phyloP scores from a whole-genome alignment of 2,888 invertebrate genomes.

The Poecilobothrus nobilitatus region DNA sequence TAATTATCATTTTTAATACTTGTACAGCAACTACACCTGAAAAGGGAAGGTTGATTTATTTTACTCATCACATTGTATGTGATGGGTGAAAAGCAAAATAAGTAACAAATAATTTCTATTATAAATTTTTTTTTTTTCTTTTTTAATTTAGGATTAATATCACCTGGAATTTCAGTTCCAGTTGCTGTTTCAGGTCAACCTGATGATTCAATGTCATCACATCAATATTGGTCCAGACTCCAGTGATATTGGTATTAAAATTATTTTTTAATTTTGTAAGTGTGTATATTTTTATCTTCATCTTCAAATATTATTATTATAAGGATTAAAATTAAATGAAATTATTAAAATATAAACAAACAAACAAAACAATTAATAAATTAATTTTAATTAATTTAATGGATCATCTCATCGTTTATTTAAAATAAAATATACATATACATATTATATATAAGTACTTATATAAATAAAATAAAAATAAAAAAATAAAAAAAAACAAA shows the following conservation, averaged over 20 bases:
- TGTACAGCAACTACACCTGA: too few species aligned
- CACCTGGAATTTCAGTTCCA: constrained; percentile 93
- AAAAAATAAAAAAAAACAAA: too few species aligned
- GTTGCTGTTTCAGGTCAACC: constrained; percentile 85
- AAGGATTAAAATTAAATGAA: constrained; percentile 11
- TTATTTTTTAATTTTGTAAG: too few species aligned
- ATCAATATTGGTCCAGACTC: constrained; percentile 82
- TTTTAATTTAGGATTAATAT: constrained; percentile 33
- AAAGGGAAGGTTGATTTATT: too few species aligned
- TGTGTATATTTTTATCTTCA: constrained; percentile 12
- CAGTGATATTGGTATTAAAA: constrained; percentile 4
- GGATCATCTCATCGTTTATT: constrained; percentile 10
- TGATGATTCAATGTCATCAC: constrained; percentile 61
- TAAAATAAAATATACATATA: constrained; percentile 7
- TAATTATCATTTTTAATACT: too few species aligned
- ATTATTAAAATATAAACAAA: constrained; percentile 18
- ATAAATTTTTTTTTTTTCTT: too few species aligned
- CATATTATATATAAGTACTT: constrained; percentile 13
- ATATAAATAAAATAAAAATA: constrained; percentile 13
- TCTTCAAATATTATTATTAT: not conserved
- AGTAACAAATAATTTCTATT: too few species aligned
- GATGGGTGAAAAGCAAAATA: too few species aligned
- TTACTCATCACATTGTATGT: too few species aligned
- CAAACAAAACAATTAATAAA: not conserved
- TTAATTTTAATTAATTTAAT: not conserved